Percentiles rank a stretch among this genome's conserved stretches.
These are phyloP conservation scores for Brachirus orientalis DNA, from an alignment of 2,113 vertebrate genomes.

Conservation along the genomic window DNA sequence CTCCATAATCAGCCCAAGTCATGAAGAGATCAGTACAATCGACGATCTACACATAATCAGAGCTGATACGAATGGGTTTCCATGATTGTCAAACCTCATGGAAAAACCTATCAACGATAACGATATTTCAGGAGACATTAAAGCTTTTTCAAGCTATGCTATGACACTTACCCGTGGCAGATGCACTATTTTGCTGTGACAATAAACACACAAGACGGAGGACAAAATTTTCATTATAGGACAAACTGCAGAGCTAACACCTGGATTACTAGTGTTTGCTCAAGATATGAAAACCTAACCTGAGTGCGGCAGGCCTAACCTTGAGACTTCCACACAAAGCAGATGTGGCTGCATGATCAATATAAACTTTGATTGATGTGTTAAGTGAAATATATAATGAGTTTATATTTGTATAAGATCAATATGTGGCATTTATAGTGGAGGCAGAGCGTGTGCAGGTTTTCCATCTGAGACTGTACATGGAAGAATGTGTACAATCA, in stretches of 20 bases:
- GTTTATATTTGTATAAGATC: constrained; percentile 41
- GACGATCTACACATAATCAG: neutral
- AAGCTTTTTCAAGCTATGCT: neutral
- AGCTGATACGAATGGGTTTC: neutral
- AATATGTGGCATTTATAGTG: constrained; percentile 67
- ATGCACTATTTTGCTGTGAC: constrained; percentile 1
- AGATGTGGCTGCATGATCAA: constrained; percentile 56
- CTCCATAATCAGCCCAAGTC: constrained; percentile 21
- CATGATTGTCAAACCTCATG: neutral
- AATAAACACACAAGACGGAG: constrained; percentile 13
- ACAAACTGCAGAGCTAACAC: constrained; percentile 34
- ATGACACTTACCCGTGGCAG: neutral
- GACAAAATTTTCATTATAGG: constrained; percentile 49
- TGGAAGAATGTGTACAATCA: constrained; percentile 4
- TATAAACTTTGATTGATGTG: constrained; percentile 57
- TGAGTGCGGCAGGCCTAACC: constrained; percentile 37
- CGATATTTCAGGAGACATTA: neutral
- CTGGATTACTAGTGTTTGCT: constrained; percentile 61
- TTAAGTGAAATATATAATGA: constrained; percentile 29
- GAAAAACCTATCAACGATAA: no score
- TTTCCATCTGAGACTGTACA: constrained; percentile 19
- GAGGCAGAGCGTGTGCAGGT: constrained; percentile 6
- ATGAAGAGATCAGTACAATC: constrained; percentile 22
- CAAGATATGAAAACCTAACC: constrained; percentile 55
- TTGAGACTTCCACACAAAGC: constrained; percentile 31